Conservation (phyloP, 2,113 vertebrate species). For the Gobiocypris rarus region DNA sequence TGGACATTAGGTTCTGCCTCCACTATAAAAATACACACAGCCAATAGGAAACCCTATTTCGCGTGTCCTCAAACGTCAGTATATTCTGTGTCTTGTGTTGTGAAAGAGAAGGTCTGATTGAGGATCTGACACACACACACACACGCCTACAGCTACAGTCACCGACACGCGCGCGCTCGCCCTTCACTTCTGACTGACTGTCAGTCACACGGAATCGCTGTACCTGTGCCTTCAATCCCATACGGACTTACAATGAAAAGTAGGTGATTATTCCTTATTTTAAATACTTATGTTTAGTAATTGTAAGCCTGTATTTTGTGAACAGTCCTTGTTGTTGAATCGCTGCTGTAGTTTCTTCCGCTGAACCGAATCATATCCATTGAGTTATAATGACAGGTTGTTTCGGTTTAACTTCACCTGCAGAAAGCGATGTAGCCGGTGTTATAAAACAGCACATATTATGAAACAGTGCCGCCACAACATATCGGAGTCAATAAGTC, state of each 20-base stretch:
- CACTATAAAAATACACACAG: neutral
- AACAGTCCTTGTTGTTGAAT: neutral
- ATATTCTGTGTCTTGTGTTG: neutral
- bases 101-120: slow-evolving; percentile 9
- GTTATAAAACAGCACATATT: neutral
- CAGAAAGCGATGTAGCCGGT: neutral
- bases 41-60: slow-evolving; percentile 9
- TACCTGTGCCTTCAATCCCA: neutral
- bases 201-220: neutral
- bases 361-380: neutral
- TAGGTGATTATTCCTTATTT: neutral
- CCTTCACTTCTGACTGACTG: neutral
- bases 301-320: neutral
- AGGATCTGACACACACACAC: neutral
- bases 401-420: neutral
- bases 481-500: neutral
- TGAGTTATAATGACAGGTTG: slow-evolving; percentile 25
- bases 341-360: neutral
- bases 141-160: neutral
- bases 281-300: neutral
- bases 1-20: neutral
- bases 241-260: neutral
- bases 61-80: neutral
- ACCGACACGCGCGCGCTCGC: neutral
- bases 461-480: neutral